These are phyloP conservation scores for Antitype chi DNA, from an alignment of 2,888 invertebrate genomes.

Conservation along the genomic window DNA sequence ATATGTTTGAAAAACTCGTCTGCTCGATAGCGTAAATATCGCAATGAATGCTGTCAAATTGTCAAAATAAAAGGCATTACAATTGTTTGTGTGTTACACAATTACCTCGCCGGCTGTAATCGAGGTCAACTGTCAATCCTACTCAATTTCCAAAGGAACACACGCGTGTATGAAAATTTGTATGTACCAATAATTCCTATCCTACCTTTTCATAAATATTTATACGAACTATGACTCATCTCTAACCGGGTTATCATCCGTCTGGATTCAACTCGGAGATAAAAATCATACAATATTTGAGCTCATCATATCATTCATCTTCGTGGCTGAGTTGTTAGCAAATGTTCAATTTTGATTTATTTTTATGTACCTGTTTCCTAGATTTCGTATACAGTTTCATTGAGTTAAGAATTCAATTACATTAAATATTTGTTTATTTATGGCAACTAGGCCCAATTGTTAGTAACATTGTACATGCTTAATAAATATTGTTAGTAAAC, in stretches of 20 bases:
- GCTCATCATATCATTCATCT: conserved; percentile 47
- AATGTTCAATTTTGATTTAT: conserved; percentile 31
- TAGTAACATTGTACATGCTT: too few relatives aligned
- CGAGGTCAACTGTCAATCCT: too few relatives aligned
- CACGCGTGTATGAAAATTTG: too few relatives aligned
- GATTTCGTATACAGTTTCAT: background rate
- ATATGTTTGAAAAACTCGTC: background rate
- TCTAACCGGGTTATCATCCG: conserved; percentile 38
- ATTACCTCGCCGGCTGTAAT: background rate
- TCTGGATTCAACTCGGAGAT: conserved; percentile 22
- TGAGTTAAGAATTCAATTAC: too few relatives aligned
- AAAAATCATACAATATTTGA: conserved; percentile 51
- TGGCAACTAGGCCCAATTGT: too few relatives aligned
- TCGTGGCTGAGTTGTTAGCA: conserved; percentile 4
- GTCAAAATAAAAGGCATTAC: too few relatives aligned
- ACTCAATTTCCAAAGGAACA: background rate
- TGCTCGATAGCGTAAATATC: background rate
- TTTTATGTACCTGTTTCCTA: background rate
- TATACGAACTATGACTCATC: conserved; percentile 48
- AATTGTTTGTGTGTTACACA: background rate
- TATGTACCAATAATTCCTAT: background rate
- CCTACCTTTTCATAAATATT: conserved; percentile 33
- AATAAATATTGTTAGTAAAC: too few relatives aligned
- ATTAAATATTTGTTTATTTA: too few relatives aligned
- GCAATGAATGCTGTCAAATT: too few relatives aligned